A percentile compares a stretch with the other conserved stretches of the same genome.
These are phyloP conservation scores for Echinometra lucunter DNA, from an alignment of 53 echinoderm and acorn worm species.

Conservation along the genomic window DNA sequence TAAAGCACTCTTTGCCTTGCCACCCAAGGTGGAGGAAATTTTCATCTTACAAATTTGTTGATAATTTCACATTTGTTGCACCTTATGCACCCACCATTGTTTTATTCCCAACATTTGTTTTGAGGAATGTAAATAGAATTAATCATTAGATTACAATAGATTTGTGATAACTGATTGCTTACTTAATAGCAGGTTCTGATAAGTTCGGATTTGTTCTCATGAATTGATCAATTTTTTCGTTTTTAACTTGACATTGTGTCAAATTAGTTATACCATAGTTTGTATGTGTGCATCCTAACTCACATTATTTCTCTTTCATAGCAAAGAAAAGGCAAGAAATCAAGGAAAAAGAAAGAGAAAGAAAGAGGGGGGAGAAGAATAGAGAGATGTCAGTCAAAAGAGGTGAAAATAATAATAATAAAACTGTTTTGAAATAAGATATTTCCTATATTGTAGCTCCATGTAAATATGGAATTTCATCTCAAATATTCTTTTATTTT, in stretches of 20 bases:
- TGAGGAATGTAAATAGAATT: too few species aligned
- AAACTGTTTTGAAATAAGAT: too few species aligned
- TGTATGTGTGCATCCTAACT: neutral
- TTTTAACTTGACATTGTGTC: neutral
- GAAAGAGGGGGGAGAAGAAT: neutral
- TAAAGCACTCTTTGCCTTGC: slow-evolving; percentile 62
- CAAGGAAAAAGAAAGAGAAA: neutral
- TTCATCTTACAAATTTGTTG: neutral
- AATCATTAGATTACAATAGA: too few species aligned
- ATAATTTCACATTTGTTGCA: slow-evolving; percentile 26
- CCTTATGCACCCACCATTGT: neutral
- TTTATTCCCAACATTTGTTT: neutral
- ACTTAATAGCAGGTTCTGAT: too few species aligned
- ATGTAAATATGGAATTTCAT: too few species aligned
- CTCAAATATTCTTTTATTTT: too few species aligned
- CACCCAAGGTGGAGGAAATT: slow-evolving; percentile 71
- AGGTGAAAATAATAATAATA: neutral
- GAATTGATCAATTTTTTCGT: too few species aligned
- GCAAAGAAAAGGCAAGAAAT: neutral
- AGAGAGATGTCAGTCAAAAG: neutral
- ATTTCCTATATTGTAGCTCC: too few species aligned
- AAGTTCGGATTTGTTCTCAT: too few species aligned
- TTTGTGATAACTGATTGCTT: too few species aligned
- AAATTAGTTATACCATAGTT: neutral
- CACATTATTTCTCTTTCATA: neutral